Evolutionary conservation across 1,140 invertebrate species (phyloP), one percentile per base, ranked within the genome.

Genomic region (Temnothorax curvispinosus): DNA sequence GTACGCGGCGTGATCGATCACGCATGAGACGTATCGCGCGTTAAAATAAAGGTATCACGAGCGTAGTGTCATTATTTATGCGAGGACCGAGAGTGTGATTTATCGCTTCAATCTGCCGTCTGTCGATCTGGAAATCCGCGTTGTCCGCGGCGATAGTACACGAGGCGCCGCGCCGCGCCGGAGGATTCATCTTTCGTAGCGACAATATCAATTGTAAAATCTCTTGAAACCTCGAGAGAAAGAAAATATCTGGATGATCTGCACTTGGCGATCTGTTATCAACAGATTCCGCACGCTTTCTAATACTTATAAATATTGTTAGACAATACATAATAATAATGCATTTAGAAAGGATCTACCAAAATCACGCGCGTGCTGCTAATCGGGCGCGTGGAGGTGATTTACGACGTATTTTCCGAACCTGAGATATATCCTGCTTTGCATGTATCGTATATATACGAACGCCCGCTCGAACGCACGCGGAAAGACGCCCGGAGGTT

Each of bases 401-500:
- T 69, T 80, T 80, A 80, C 35, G 62, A 41, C 3, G 62, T 35
- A 65, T 80, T 80, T 80, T 27, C 62, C 62, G 62, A 69, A 2
- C 8, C 13, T 4, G 5, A 27, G 32, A 41, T 38, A 52, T 9
- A 41, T 67, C 62, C 47, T 15, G 5, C 32, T 32, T 38, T 13
- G 32, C 58, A 47, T 62, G 41, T 18, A 44, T 44, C 58, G 18
- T 38, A 38, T 9, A 9, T 21, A 21, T 27, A 6, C 8, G 27
- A 27, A 27, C 84, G 88, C 38, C 35, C 82, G 89, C 85, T 91
- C 87, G 85, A 87, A 5, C 86, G 90, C 21, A 60, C n/a, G 87
- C 75, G 85, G 77, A 88, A 89, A 92, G 89, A 89, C 62, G 88
- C 90, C 89, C 89, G 87, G 87, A 92, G 92, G 91, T 92, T 88